Evolutionary conservation across 2,888 invertebrate species (phyloP).

Genomic region (Lasioglossum leucozonium): DNA sequence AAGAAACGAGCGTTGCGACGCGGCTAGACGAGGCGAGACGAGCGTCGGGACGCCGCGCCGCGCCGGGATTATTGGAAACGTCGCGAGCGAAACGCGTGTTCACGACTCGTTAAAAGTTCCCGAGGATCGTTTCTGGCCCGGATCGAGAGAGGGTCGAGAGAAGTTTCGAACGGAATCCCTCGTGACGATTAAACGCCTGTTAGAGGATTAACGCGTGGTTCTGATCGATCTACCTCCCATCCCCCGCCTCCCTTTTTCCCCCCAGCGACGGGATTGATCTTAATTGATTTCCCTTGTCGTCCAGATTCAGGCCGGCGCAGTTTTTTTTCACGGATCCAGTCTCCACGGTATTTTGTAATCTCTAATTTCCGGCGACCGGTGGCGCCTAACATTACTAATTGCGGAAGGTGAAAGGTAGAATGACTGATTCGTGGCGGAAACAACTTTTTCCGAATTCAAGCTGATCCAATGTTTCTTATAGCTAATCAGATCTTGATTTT

Average conservation of each 20-base stretch:
- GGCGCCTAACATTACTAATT: neutral
- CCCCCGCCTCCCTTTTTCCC: neutral
- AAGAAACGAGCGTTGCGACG: conserved; percentile 46
- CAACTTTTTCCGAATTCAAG: neutral
- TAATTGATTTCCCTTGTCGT: conserved; percentile 52
- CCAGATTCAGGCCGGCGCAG: neutral
- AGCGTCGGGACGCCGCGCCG: neutral
- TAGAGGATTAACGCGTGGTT: conserved; percentile 45
- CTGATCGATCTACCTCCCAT: neutral
- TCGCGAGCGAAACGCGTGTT: conserved; percentile 46
- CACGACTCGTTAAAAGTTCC: conserved; percentile 68
- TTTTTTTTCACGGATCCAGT: neutral
- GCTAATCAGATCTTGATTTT: no score
- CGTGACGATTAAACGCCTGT: conserved; percentile 54
- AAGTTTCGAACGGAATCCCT: conserved; percentile 32
- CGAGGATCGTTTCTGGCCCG: conserved; percentile 28
- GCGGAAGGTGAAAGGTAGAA: neutral
- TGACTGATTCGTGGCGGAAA: neutral
- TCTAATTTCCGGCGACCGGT: neutral
- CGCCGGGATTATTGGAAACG: conserved; percentile 57
- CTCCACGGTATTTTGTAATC: conserved; percentile 9
- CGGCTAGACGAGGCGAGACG: neutral
- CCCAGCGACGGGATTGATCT: conserved; percentile 36
- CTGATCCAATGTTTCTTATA: neutral
- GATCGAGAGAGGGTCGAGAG: conserved; percentile 70